Evolutionary conservation across 1,140 invertebrate species (phyloP), one percentile per base, ranked within the genome.

Genomic region (Drosophila arizonae): DNA sequence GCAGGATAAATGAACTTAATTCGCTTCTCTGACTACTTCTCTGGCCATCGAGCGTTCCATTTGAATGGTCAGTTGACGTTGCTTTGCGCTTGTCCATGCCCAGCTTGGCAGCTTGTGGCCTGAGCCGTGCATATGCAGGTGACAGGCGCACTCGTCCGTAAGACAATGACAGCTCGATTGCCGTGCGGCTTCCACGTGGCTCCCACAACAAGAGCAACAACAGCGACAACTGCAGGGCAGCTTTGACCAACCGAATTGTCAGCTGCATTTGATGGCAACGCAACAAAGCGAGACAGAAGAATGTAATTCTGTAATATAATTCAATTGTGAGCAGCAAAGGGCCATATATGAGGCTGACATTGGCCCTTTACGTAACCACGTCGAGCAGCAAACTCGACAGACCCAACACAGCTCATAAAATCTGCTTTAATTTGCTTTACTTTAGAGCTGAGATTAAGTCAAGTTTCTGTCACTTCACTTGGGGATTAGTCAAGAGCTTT

Each of bases 341-440:
- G 57, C 43, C 43, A 64, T 21, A 57, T 65, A 77, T 85, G 69
- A 84, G 77, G 77, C 77, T 63, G 52, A 13, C 62, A 39, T 1
- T 30, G 15, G 15, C 26, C 11, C 4, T 11, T 28, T 60, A 68
- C 62, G 63, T 39, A 39, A 39, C 9, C 0, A 11, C 1, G 11
- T 39, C 52, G 48, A 61, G 17, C 15, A 46, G 6, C 1, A 28
- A 28, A 51, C 28, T 9, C 6, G 2, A 33, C 8, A 33, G 9
- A 30, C 3, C 21, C 28, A 30, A 3, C 4, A 30, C 0, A 30
- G 28, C 28, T 30, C 28, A 6, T 6, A 30, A 5, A 1, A 0
- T 24, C 21, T 24, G 21, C 21, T 24, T 24, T 24, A 1, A 30
- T 6, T 30, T 30, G 28, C 28, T 30, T 30, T 30, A 30, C 28